Percentiles rank a stretch among this genome's conserved stretches.
Conservation (phyloP, 2,113 vertebrate genomes). For the Solenodon paradoxus region DNA sequence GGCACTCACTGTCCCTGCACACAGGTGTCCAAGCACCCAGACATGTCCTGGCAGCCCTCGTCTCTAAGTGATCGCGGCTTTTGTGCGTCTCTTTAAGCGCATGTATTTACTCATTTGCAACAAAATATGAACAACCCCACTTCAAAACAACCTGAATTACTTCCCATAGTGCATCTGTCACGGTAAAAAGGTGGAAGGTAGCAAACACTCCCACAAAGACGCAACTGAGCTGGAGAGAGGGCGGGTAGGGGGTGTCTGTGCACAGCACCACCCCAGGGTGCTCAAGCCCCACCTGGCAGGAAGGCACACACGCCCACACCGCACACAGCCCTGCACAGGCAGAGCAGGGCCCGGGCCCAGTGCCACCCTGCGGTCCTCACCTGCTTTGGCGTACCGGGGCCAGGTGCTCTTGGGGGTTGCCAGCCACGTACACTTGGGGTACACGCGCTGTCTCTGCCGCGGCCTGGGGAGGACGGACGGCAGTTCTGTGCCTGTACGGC, state of each 20-base stretch:
- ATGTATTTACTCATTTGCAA: accelerated
- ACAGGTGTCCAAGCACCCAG: neutral
- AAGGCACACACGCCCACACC: too few relatives aligned
- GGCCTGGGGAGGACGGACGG: too few relatives aligned
- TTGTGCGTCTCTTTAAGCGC: too few relatives aligned
- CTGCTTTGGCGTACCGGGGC: constrained; percentile 95
- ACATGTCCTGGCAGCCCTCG: too few relatives aligned
- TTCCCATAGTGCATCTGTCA: neutral
- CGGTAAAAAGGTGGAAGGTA: neutral
- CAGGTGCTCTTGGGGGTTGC: constrained; percentile 92
- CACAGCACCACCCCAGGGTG: accelerated
- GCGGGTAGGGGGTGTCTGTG: neutral
- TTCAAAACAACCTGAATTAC: neutral
- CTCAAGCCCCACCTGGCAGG: too few relatives aligned
- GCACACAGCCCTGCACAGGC: neutral
- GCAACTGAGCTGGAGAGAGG: accelerated
- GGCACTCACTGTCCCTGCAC: too few relatives aligned
- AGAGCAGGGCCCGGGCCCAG: accelerated
- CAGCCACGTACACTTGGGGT: constrained; percentile 93
- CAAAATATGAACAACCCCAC: neutral
- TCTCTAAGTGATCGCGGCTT: too few relatives aligned
- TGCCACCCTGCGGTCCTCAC: constrained; percentile 72
- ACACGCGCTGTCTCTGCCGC: constrained; percentile 90
- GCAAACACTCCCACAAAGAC: too few relatives aligned
- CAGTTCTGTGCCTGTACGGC: too few relatives aligned